Evolutionary conservation across 2,797 vertebrate species (phyloP), one percentile per base, ranked within the genome.

Genomic region (Pantherophis alleghaniensis): DNA sequence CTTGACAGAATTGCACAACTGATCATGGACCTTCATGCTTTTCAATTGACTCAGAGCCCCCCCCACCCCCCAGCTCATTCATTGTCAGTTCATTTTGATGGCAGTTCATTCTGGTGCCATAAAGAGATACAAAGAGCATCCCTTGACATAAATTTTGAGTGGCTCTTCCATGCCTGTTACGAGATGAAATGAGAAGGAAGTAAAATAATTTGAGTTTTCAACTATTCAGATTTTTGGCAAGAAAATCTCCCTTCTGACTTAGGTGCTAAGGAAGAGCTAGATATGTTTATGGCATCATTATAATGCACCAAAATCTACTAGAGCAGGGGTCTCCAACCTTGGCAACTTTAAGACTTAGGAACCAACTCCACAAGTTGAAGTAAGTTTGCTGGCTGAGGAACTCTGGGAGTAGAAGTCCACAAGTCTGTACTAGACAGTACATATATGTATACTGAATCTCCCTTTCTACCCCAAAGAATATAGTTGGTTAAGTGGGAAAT

Each of bases 181-280:
- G 55, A 66, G 12, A 24, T 87, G 83, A 18, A 47, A 51, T 86
- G 26, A 59, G 11, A 11, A 37, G 47, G 22, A 61, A 61, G 20
- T 10, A 83, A 63, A 86, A 42, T 16, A n/a, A 61, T 86, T 0
- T 2, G 0, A 92, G 5, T 47, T 83, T 79, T 57, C 74, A 37
- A 26, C 37, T 87, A 94, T 14, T 74, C 95, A 79, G 93, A 88
- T 86, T 53, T 53, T 53, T 93, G 91, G 87, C 92, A 93, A 93
- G 92, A 53, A 92, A 94, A 60, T 0, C 13, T 6, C 3, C 0
- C 0, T 18, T 91, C 66, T 90, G 91, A 93, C 90, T 91, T 93
- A 12, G 69, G 3, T 12, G 24, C 32, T 3, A 32, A 59, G 88
- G 91, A 1, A 32, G 74, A 87, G n/a, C 16, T 86, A 22, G 26